Percentiles rank a stretch among this genome's conserved stretches.
Conservation (phyloP, 2,113 vertebrate genomes). For the Oenanthe melanoleuca region DNA sequence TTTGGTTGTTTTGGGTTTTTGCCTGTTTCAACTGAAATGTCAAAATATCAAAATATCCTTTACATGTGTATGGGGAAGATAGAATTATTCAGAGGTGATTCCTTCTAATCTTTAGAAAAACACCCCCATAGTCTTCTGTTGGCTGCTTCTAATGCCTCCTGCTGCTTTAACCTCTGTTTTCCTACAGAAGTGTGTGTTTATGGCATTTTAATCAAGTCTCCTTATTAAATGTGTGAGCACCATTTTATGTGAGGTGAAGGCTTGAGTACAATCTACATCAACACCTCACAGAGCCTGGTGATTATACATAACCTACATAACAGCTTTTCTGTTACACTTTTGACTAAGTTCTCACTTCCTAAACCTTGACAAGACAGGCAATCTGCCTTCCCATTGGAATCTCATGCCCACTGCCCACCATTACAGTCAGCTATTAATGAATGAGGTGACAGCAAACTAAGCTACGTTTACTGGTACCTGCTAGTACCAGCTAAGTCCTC, state of each 20-base stretch:
- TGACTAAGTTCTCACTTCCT: slow-evolving; percentile 26
- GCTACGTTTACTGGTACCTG: slow-evolving; percentile 18
- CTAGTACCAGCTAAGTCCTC: slow-evolving; percentile 35
- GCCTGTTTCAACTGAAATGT: background rate
- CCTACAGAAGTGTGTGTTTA: background rate
- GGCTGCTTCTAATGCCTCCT: background rate
- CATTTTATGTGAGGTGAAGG: slow-evolving; percentile 6
- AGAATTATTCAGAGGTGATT: background rate
- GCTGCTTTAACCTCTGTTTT: slow-evolving; percentile 26
- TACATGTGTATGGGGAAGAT: background rate
- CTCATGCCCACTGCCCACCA: background rate
- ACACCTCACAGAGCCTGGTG: slow-evolving; percentile 18
- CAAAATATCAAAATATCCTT: background rate
- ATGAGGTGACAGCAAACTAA: slow-evolving; percentile 13
- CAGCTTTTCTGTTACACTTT: slow-evolving; percentile 51
- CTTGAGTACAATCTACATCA: slow-evolving; percentile 27
- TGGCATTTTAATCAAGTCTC: slow-evolving; percentile 41
- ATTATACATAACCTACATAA: slow-evolving; percentile 52
- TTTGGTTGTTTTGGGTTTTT: background rate
- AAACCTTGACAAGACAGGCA: slow-evolving; percentile 20
- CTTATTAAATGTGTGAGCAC: slow-evolving; percentile 40
- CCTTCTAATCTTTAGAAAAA: slow-evolving; percentile 25
- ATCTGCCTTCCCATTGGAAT: background rate
- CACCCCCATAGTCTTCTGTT: background rate
- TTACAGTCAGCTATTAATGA: background rate